Evolutionary conservation across 2,797 vertebrate species (phyloP).

Genomic region (Crax fasciolata): DNA sequence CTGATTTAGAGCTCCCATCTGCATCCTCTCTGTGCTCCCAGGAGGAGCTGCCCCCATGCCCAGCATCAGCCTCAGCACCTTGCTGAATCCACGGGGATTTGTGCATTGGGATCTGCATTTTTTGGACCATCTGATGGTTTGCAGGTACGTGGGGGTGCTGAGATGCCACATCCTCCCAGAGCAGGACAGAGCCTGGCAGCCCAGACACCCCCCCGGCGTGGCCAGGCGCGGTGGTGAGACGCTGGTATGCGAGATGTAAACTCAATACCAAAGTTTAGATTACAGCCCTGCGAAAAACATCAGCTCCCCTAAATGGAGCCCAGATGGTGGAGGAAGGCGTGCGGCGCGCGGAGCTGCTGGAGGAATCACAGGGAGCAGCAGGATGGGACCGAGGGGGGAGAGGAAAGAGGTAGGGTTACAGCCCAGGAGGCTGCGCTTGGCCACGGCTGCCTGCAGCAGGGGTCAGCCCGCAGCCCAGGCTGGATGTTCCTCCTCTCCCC

Average conservation of each 20-base stretch:
- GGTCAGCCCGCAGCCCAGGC: background rate
- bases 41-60: background rate
- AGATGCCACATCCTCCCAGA: background rate
- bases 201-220: background rate
- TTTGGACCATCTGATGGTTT: accelerated
- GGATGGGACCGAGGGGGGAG: background rate
- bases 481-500: background rate
- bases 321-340: constrained; percentile 52
- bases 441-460: accelerated
- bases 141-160: background rate
- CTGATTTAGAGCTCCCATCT: background rate
- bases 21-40: accelerated
- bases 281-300: constrained; percentile 73
- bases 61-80: background rate
- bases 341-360: background rate
- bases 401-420: background rate
- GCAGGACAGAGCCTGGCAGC: background rate
- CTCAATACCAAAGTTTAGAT: constrained; percentile 63
- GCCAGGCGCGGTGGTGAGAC: constrained; percentile 31
- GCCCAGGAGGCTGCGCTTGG: background rate
- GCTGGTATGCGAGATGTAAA: constrained; percentile 68
- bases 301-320: constrained; percentile 78
- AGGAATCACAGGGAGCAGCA: constrained; percentile 30
- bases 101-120: accelerated
- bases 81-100: accelerated